Evolutionary conservation across 2,797 vertebrate genomes (phyloP).

Genomic region (Gouania willdenowi): DNA sequence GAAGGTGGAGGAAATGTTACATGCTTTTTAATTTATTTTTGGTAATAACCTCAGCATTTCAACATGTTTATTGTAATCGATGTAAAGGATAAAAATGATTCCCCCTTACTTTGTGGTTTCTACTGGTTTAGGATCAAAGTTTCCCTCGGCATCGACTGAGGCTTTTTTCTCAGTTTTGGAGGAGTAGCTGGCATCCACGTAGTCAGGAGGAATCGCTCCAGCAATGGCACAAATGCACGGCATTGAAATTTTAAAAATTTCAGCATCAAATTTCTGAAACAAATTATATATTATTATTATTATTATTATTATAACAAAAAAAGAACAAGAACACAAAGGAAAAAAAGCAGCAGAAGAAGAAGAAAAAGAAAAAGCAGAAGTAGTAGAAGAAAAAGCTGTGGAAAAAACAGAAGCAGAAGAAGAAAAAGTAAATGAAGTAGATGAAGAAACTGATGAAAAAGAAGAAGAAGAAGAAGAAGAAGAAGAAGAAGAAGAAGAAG

Average conservation of each 20-base stretch:
- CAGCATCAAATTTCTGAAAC: constrained; percentile 88
- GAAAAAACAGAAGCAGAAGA: too few species aligned
- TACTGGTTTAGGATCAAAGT: constrained; percentile 94
- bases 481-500: too few species aligned
- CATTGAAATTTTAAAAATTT: constrained; percentile 94
- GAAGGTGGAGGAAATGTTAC: constrained; percentile 14
- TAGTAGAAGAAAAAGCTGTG: neutral
- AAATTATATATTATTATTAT: too few species aligned
- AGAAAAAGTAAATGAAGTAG: too few species aligned
- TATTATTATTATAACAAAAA: too few species aligned
- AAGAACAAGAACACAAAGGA: too few species aligned
- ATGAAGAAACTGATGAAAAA: too few species aligned
- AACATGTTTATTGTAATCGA: too few species aligned
- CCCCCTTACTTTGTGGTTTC: constrained; percentile 90
- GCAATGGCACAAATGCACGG: constrained; percentile 91
- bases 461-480: too few species aligned
- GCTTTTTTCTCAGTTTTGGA: constrained; percentile 94
- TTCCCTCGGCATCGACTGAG: constrained; percentile 92
- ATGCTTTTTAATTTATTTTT: neutral
- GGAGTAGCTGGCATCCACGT: constrained; percentile 93
- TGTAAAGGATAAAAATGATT: too few species aligned
- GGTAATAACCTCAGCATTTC: too few species aligned
- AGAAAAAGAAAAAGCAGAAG: neutral
- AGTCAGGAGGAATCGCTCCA: constrained; percentile 90
- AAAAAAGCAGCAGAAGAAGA: neutral